Percentiles rank a stretch among this genome's conserved stretches.
Evolutionary conservation across 2,888 invertebrate genomes (phyloP).

Genomic region (Clostera curtula): DNA sequence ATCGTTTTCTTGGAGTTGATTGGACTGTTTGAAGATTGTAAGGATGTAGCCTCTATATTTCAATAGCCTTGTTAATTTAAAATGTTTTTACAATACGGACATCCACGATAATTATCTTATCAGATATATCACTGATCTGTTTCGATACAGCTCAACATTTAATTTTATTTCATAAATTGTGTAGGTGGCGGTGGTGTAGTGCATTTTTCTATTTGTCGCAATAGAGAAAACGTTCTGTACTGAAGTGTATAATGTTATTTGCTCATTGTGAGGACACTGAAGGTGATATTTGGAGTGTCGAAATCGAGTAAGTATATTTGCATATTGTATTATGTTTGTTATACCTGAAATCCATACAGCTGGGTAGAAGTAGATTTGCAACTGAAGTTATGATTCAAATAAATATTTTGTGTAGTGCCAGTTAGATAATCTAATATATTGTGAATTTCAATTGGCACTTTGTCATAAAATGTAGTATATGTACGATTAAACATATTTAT

Average conservation of each 20-base stretch:
- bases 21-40: not conserved
- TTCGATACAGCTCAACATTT: not conserved
- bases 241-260: not conserved
- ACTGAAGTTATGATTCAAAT: no score
- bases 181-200: not conserved
- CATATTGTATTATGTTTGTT: no score
- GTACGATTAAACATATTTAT: no score
- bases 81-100: not conserved
- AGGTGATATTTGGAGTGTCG: constrained; percentile 41
- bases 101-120: constrained; percentile 1
- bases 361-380: no score
- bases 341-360: no score
- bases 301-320: constrained; percentile 55
- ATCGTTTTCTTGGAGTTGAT: no score
- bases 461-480: no score
- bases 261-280: constrained; percentile 38
- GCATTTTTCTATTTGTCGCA: not conserved
- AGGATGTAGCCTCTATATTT: not conserved
- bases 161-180: not conserved
- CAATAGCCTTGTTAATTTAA: constrained; percentile 1
- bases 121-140: constrained; percentile 1
- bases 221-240: not conserved
- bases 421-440: no score
- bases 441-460: no score
- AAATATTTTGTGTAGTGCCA: no score